Evolutionary conservation across 1,140 invertebrate species (phyloP).

Genomic region (Latrodectus geometricus): DNA sequence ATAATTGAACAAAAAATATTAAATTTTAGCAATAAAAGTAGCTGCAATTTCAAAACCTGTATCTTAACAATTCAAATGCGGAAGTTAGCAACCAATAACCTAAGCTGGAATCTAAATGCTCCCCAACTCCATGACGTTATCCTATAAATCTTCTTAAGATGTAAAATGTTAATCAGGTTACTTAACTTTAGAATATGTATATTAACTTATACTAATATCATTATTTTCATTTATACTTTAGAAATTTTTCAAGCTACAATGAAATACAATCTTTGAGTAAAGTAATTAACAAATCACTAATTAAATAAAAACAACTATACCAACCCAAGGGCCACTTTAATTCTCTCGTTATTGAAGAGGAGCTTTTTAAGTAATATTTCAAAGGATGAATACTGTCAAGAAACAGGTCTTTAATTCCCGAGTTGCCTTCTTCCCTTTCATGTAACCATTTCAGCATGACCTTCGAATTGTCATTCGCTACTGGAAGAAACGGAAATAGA

Average conservation of each 20-base stretch:
- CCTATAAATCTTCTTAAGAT: background rate
- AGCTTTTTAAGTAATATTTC: constrained; percentile 1
- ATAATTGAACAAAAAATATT: too few species aligned
- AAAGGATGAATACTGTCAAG: constrained; percentile 6
- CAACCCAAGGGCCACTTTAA: constrained; percentile 14
- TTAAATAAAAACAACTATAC: background rate
- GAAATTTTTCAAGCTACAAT: background rate
- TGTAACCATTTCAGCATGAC: constrained; percentile 20
- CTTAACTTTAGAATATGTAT: background rate
- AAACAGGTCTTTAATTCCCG: background rate
- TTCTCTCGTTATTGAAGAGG: background rate
- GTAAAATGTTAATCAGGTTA: background rate
- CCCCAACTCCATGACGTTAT: too few species aligned
- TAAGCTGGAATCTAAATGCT: too few species aligned
- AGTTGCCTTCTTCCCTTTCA: constrained; percentile 2
- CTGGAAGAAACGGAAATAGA: background rate
- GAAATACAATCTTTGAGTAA: background rate
- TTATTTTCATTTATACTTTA: background rate
- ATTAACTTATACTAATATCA: background rate
- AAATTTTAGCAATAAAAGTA: too few species aligned
- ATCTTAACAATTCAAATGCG: too few species aligned
- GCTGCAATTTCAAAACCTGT: too few species aligned
- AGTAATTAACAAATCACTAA: background rate
- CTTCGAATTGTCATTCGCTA: constrained; percentile 28
- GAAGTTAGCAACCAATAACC: too few species aligned